Conservation (phyloP, 2,797 vertebrate species). For the Chiroxiphia lanceolata region DNA sequence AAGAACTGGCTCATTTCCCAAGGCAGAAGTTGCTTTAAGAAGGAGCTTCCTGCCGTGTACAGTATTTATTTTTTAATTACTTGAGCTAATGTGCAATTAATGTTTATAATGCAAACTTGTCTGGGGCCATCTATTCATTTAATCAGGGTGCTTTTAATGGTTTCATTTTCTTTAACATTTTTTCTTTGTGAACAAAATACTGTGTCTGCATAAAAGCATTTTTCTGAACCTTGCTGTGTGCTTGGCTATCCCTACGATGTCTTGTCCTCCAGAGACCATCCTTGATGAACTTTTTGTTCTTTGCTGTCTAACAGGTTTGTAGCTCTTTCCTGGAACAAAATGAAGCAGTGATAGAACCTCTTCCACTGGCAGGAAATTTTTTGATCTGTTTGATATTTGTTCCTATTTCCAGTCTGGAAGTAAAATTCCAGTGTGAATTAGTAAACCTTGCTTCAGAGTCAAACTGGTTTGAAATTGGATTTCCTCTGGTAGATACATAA, state of each 20-base stretch:
- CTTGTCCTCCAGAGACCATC: neutral
- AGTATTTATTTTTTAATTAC: slow-evolving; percentile 62
- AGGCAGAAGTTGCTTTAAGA: slow-evolving; percentile 33
- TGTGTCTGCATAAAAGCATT: neutral
- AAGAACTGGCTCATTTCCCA: slow-evolving; percentile 24
- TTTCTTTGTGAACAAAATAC: neutral
- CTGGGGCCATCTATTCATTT: slow-evolving; percentile 32
- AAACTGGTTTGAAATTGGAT: neutral
- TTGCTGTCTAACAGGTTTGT: neutral
- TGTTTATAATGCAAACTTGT: slow-evolving; percentile 49
- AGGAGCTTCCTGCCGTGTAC: neutral
- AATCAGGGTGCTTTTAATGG: neutral
- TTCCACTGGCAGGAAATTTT: neutral
- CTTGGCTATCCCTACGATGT: neutral
- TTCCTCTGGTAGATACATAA: neutral
- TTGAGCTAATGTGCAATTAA: slow-evolving; percentile 56
- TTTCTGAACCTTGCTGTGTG: neutral
- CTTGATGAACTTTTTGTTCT: neutral
- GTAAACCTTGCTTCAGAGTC: neutral
- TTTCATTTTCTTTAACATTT: neutral
- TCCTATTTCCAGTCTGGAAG: neutral
- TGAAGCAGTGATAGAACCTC: neutral
- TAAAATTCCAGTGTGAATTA: neutral
- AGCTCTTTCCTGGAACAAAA: neutral
- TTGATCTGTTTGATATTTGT: neutral